phyloP scores from a whole-genome alignment of 2,113 vertebrate genomes.

The Leucosticte australis region DNA sequence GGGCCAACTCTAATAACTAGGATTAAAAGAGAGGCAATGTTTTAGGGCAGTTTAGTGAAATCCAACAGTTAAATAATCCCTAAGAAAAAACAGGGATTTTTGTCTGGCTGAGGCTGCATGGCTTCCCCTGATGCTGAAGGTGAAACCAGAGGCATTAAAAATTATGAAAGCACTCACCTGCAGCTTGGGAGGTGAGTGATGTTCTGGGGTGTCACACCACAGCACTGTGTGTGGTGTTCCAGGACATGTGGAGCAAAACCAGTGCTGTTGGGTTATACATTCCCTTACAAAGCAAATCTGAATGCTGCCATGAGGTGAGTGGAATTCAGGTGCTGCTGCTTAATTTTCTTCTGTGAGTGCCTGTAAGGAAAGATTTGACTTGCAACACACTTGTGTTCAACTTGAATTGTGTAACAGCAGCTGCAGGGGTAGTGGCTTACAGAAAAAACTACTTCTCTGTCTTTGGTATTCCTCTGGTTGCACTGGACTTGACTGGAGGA shows the following conservation, averaged over 20 bases:
- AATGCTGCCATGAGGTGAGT: background rate
- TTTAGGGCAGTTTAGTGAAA: background rate
- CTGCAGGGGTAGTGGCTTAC: background rate
- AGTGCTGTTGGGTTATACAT: background rate
- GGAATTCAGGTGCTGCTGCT: background rate
- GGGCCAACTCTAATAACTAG: background rate
- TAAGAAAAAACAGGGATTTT: background rate
- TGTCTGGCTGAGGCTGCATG: background rate
- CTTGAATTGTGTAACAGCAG: background rate
- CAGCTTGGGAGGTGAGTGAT: background rate
- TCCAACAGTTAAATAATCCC: background rate
- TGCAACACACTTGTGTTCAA: background rate
- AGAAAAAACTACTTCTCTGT: background rate
- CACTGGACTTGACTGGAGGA: background rate
- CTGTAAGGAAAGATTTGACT: background rate
- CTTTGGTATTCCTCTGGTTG: background rate
- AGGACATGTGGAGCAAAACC: background rate
- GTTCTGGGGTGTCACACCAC: background rate
- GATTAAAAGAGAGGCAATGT: background rate
- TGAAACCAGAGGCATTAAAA: background rate
- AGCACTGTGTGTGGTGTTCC: background rate
- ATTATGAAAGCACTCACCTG: background rate
- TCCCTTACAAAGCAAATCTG: background rate
- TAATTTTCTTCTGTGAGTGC: background rate
- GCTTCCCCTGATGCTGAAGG: background rate